These are phyloP conservation scores for Luehdorfia chinensis DNA, from an alignment of 1,140 invertebrate genomes.

Conservation along the genomic window DNA sequence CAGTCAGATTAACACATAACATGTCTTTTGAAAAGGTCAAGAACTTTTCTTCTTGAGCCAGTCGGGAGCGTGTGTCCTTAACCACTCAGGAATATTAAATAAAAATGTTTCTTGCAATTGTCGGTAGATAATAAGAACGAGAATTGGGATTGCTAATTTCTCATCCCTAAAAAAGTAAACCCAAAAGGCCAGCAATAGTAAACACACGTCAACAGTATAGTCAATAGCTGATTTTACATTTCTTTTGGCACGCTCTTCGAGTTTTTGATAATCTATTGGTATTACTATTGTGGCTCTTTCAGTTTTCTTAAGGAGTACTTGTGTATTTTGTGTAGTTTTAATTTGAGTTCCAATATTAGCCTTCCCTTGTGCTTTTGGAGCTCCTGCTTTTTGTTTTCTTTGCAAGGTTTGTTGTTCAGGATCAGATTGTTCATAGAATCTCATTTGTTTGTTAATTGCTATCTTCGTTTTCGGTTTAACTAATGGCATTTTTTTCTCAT, in stretches of 20 bases:
- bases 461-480: constrained; percentile 27
- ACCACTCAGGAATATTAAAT: constrained; percentile 52
- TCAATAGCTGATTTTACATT: constrained; percentile 82
- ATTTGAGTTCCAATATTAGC: constrained; percentile 32
- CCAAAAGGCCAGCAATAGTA: constrained; percentile 85
- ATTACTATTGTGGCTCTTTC: constrained; percentile 68
- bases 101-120: constrained; percentile 81
- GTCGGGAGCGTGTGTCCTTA: constrained; percentile 45
- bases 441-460: constrained; percentile 22
- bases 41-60: constrained; percentile 69
- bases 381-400: constrained; percentile 25
- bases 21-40: constrained; percentile 66
- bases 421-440: constrained; percentile 19
- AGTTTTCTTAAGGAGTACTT: constrained; percentile 55
- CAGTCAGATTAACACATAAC: constrained; percentile 47
- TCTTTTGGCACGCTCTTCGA: constrained; percentile 79
- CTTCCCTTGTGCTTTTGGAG: constrained; percentile 20
- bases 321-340: constrained; percentile 33
- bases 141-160: constrained; percentile 84
- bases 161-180: constrained; percentile 88
- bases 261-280: constrained; percentile 71
- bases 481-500: constrained; percentile 23
- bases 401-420: constrained; percentile 7
- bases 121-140: constrained; percentile 85
- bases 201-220: constrained; percentile 83